Conservation (phyloP, 2,113 vertebrate genomes). For the Helogale parvula region DNA sequence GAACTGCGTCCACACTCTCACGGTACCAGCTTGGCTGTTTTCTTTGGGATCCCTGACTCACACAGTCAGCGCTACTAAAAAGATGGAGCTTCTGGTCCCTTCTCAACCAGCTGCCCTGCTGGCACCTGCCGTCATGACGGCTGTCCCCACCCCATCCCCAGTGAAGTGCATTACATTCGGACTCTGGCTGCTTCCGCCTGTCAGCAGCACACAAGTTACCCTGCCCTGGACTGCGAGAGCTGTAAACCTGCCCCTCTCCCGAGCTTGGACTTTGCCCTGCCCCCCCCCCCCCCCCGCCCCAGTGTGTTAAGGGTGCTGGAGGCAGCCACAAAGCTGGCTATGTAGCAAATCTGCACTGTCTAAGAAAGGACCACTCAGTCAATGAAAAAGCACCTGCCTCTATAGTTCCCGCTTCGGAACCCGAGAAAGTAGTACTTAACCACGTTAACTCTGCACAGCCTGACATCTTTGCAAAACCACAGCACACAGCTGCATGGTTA, state of each 20-base stretch:
- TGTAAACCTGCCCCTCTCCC: background rate
- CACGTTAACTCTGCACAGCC: background rate
- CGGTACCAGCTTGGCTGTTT: background rate
- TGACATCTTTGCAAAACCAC: background rate
- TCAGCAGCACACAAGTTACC: background rate
- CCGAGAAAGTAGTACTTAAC: background rate
- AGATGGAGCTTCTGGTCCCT: background rate
- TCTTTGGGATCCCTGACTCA: background rate
- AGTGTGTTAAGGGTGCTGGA: background rate
- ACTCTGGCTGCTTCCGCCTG: background rate
- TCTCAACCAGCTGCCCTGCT: background rate
- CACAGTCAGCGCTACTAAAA: background rate
- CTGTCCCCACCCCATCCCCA: background rate
- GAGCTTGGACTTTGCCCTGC: background rate
- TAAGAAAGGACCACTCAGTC: background rate
- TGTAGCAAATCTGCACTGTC: background rate
- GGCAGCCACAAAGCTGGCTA: background rate
- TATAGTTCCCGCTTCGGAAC: fast-evolving
- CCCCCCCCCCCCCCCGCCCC: too few species aligned
- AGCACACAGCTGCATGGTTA: fast-evolving
- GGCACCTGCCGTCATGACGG: too few species aligned
- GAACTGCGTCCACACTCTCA: fast-evolving
- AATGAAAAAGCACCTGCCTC: background rate
- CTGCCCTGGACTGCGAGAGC: background rate
- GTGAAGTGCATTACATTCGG: background rate